Evolutionary conservation across 2,888 invertebrate genomes (phyloP).

Genomic region (Tinea trinotella): DNA sequence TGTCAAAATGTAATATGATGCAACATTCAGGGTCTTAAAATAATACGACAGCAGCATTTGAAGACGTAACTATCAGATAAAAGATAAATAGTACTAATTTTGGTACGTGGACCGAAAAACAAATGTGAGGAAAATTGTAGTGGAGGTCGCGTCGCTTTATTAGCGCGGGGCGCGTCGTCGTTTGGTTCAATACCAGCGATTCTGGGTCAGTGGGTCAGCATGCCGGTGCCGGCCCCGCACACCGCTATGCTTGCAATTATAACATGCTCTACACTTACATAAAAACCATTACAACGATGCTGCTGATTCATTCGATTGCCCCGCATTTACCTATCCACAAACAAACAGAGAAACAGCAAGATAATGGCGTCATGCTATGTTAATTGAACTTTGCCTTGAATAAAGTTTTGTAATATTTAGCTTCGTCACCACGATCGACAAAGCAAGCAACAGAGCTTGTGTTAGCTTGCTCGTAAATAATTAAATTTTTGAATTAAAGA

Average conservation of each 20-base stretch:
- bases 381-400: constrained; percentile 19
- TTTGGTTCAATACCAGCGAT: constrained; percentile 68
- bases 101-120: neutral
- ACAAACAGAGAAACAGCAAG: constrained; percentile 9
- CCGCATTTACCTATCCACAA: neutral
- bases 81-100: neutral
- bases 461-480: no score
- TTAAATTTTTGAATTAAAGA: no score
- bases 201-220: constrained; percentile 69
- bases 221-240: constrained; percentile 44
- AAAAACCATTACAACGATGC: neutral
- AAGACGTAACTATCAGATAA: neutral
- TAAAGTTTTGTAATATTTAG: neutral
- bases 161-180: constrained; percentile 56
- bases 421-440: no score
- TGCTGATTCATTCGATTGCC: neutral
- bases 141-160: constrained; percentile 49
- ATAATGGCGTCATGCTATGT: constrained; percentile 4
- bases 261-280: constrained; percentile 20
- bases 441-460: no score
- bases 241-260: constrained; percentile 35
- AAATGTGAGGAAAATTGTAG: constrained; percentile 47
- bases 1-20: neutral
- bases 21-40: neutral
- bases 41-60: neutral